Base-by-base conservation (phyloP, 2,797 vertebrate genomes). In the Chrysocyon brachyurus region DNA sequence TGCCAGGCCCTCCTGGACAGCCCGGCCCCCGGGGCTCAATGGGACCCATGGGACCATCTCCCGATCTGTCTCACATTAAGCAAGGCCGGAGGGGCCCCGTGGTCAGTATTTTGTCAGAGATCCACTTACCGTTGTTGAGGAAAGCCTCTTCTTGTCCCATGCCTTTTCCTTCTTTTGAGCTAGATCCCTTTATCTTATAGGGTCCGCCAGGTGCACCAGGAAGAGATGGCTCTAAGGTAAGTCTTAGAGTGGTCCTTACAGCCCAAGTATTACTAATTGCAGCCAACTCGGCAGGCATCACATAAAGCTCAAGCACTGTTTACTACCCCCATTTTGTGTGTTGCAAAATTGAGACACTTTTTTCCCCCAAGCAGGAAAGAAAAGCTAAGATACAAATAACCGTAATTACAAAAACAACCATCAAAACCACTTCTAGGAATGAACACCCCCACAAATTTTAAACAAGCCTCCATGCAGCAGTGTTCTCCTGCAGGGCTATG, bases 21-120 rank as follows among this genome's bases (percentile, higher is more conserved):
- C 99, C 99, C 1, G 99, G 99, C 66, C 99, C 99, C 1, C 99
- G 99, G 81, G 99, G 99, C 96, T 99, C 99, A 14, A 99, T 99
- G 99, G 99, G 99, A 95, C 99, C 99, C 31, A 99, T 99, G 96
- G 99, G 99, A 49, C 99, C 99, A 12, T 99, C 99, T 94, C 99
- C 99, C 78, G 99, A 99, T 70, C 98, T 99, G 96, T 99, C 99
- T 63, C 99, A 99, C 96, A 99, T 99, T 97, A 99, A 99, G 98
- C 99, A 99, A 98, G 99, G 99, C 96, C 99, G 99, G 61, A 99
- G 99, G 86, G 99, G 99, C 92, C 99, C 99, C 3, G 98, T 99
- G 99, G 99, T 99, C 89, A 99, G 99, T 99, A 98, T 98, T 91
- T 36, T 92, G 11, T 36, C 64, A 14, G 64, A 5, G 11, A 72